Evolutionary conservation across 2,113 vertebrate species (phyloP), one percentile per base, ranked within the genome.

Genomic region (Uropsilus gracilis): DNA sequence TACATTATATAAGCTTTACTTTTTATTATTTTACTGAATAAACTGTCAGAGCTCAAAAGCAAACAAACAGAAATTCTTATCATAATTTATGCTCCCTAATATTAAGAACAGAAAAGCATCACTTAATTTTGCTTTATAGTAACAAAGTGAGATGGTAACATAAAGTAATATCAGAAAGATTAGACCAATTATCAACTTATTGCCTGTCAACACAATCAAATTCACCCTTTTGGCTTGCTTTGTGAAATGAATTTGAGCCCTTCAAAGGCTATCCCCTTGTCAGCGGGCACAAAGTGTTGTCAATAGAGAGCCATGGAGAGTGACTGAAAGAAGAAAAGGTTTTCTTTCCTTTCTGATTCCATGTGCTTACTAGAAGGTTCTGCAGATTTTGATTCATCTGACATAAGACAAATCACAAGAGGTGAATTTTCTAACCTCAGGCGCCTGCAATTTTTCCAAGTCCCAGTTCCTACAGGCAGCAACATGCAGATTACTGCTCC

Each of bases 141-240:
- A 53, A 90, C 6, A 71, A 80, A 63, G 75, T 80, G 7, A 66
- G 32, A 53, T 55, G 7, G 26, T n/a, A 72, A 55, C 30, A 82
- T 81, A 39, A 88, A 89, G 14, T 61, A 26, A 12, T n/a, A 39
- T 71, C n/a, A 87, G 18, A 20, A 89, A 87, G 61, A 77, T 16
- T 48, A 14, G 46, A 44, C 22, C 68, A 30, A 90, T 76, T 57
- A 72, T 86, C 50, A 53, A 57, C 37, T 64, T 63, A 55, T 76
- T 46, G 28, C 34, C 28, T 46, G 53, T n/a, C n/a, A n/a, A n/a
- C n/a, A n/a, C n/a, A n/a, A n/a, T n/a, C n/a, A n/a, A n/a, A n/a
- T n/a, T n/a, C n/a, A n/a, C n/a, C n/a, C n/a, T n/a, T n/a, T n/a
- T n/a, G n/a, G n/a, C n/a, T n/a, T n/a, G n/a, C 30, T 88, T 63